Evolutionary conservation across 1,140 invertebrate species (phyloP).

Genomic region (Drosophila ficusphila): DNA sequence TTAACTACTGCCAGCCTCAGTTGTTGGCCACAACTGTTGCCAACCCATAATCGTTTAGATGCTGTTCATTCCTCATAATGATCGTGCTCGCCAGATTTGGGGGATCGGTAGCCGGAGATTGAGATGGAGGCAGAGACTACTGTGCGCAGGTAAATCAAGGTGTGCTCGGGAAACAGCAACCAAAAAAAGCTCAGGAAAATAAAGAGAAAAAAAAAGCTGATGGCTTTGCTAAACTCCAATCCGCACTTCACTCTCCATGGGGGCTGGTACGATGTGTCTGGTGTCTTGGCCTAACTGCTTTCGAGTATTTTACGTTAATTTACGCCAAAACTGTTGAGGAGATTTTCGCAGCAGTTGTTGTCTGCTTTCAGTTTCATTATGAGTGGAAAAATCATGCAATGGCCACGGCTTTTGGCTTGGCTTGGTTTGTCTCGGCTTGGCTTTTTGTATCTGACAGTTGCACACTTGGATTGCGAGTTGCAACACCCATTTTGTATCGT

Average conservation of each 20-base stretch:
- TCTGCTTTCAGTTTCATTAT: conserved; percentile 76
- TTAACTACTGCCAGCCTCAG: conserved; percentile 3
- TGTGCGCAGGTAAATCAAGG: conserved; percentile 45
- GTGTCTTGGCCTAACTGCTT: conserved; percentile 43
- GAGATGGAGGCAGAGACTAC: conserved; percentile 15
- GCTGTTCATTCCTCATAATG: conserved; percentile 32
- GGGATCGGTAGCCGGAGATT: conserved; percentile 34
- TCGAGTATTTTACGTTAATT: conserved; percentile 67
- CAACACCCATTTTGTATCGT: conserved; percentile 72
- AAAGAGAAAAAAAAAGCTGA: not conserved
- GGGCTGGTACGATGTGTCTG: conserved; percentile 22
- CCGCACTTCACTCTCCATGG: conserved; percentile 33
- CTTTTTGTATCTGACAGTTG: conserved; percentile 39
- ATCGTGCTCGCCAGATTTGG: conserved; percentile 38
- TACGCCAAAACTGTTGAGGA: conserved; percentile 66
- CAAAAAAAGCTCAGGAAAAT: too few relatives aligned
- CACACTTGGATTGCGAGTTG: conserved; percentile 54
- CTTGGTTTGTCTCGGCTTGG: conserved; percentile 16
- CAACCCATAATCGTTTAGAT: conserved; percentile 22
- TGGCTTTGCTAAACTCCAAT: not conserved
- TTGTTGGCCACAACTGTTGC: not conserved
- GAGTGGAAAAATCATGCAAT: conserved; percentile 69
- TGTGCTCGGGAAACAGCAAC: conserved; percentile 9
- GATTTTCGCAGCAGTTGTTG: conserved; percentile 41
- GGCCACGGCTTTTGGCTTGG: conserved; percentile 4